These are phyloP conservation scores for Condylura cristata DNA, from an alignment of 2,113 vertebrate species.

Conservation along the genomic window DNA sequence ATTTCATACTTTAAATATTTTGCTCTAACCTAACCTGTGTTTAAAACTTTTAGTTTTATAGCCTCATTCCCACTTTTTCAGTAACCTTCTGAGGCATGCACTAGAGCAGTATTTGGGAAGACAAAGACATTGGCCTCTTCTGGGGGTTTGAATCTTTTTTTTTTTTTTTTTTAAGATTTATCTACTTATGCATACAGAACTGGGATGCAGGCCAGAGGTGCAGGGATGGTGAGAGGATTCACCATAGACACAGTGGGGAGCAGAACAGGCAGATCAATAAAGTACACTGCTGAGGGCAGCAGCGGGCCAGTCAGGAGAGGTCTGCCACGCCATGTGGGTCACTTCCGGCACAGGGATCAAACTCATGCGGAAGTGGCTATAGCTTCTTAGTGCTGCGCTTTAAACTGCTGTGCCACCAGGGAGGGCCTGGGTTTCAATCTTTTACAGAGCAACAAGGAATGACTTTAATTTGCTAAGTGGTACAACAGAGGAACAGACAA, in stretches of 20 bases:
- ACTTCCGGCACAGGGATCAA: no score
- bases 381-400: no score
- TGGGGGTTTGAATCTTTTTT: neutral
- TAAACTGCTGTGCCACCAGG: no score
- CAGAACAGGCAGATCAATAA: no score
- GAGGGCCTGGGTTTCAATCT: neutral
- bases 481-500: neutral
- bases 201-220: no score
- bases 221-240: no score
- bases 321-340: no score
- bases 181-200: no score
- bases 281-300: no score
- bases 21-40: neutral
- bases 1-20: neutral
- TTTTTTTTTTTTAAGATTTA: slow-evolving; percentile 6
- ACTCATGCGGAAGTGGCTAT: no score
- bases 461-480: neutral
- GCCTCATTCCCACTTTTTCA: neutral
- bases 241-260: no score
- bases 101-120: neutral
- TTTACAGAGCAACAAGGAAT: neutral
- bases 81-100: neutral
- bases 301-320: no score
- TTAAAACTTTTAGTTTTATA: neutral
- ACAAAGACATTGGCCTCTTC: neutral